Base-by-base conservation (phyloP, 1,140 invertebrate genomes). In the Diprion similis region DNA sequence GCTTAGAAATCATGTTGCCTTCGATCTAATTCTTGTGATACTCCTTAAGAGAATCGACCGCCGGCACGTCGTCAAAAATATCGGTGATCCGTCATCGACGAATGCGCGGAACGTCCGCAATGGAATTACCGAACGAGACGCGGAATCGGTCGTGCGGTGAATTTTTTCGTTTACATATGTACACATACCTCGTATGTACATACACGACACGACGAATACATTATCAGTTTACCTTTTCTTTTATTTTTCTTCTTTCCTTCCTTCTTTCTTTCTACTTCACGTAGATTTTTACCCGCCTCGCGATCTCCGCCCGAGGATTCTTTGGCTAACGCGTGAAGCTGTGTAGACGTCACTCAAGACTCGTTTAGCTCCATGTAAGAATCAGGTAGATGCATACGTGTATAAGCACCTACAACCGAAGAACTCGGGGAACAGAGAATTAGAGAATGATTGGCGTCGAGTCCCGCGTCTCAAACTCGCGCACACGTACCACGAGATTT, bases 401-500 rank as follows among this genome's bases (percentile, higher is more conserved):
- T 37, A 37, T 37, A 37, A 37, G 24, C 24, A 37, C 24, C 24
- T 37, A 37, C 59, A 13, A 15, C 11, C 66, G 66, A 68, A 18
- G 19, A 68, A 68, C 11, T 68, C 18, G 37, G 18, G 51, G n/a
- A 17, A 59, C 11, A 59, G 51, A 59, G n/a, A 59, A 59, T 59
- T 59, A 59, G 51, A 59, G 51, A 59, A 17, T 59, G 51, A 59
- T 59, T 59, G 51, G 51, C 51, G 51, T 59, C n/a, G 51, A 59
- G 51, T 59, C 51, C 51, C 51, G 51, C n/a, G n/a, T 15, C 51
- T 17, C 11, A 13, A 59, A 59, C 51, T 59, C 51, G 51, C 11
- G n/a, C 11, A 59, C 51, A 59, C 51, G 51, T 15, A 17, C n/a
- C 51, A 9, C 24, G 24, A 59, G 51, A 59, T 59, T 77, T 77